Base-by-base conservation (phyloP, 1,140 invertebrate species). In the Piezodorus guildinii region DNA sequence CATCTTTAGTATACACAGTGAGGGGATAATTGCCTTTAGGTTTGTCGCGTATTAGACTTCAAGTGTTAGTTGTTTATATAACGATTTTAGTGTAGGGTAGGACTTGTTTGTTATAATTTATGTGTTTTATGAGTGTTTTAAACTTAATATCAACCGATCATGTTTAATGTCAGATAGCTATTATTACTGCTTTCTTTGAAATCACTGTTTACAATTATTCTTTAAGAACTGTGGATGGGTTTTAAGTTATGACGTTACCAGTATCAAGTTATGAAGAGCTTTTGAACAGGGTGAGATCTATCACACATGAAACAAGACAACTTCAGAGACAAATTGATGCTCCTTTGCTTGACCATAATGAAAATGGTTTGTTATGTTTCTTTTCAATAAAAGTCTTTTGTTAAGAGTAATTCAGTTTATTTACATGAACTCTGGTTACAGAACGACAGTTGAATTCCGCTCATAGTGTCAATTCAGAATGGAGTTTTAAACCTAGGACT, bases 221-320 rank as follows among this genome's bases (percentile, higher is more conserved):
- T 12, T 39, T 39, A 10, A 39, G 34, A 39, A 39, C 34, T 39
- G 34, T 39, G 34, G 1, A 39, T 39, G 34, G 34, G 6, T 39
- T 39, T 39, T 39, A 39, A 39, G 62, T 59, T 21, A 80, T 79
- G 78, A 79, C 76, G 71, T 72, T 79, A 64, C 77, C 78, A 59
- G 77, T 78, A 64, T 77, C 76, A 19, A 78, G 74, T 65, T 79
- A 79, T 71, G 77, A 79, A 70, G 77, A 79, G 63, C 73, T 80
- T 56, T 73, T 80, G 67, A 73, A 73, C 63, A 74, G 76, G 58
- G 78, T 80, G 34, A 76, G 77, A 34, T 76, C 74, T 59, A 72
- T 80, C 60, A 80, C 77, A 12, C 73, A 78, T 68, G 78, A 80
- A 68, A 79, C 70, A 14, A 49, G 66, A 39, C 68, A 68, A 52